Percentiles rank a stretch among this genome's conserved stretches.
These are phyloP conservation scores for Amorpha juglandis DNA, from an alignment of 2,888 invertebrate genomes.

Conservation along the genomic window DNA sequence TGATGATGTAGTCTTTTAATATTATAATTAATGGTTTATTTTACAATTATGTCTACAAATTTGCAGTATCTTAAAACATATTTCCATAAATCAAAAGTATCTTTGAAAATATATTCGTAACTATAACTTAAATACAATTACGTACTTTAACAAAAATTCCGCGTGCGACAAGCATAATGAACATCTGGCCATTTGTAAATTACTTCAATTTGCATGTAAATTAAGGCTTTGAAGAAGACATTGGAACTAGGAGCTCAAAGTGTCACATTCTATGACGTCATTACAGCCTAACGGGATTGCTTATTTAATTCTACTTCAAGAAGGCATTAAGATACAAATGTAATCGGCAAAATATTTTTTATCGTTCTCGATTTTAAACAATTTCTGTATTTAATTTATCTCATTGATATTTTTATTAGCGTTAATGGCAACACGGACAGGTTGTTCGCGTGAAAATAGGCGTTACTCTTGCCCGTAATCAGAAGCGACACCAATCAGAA, in stretches of 20 bases:
- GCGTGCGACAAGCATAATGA: slow-evolving; percentile 37
- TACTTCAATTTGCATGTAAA: slow-evolving; percentile 54
- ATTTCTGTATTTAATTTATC: too few relatives aligned
- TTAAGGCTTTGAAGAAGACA: slow-evolving; percentile 41
- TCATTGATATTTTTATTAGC: too few relatives aligned
- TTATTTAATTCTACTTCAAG: too few relatives aligned
- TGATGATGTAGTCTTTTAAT: too few relatives aligned
- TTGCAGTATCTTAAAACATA: not conserved
- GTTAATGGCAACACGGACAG: too few relatives aligned
- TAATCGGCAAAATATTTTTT: not conserved
- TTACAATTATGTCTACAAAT: too few relatives aligned
- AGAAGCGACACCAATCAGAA: too few relatives aligned
- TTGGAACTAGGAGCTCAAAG: slow-evolving; percentile 31
- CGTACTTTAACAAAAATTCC: slow-evolving; percentile 19
- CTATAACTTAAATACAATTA: slow-evolving; percentile 20
- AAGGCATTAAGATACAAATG: not conserved
- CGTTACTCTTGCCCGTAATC: too few relatives aligned
- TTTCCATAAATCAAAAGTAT: not conserved
- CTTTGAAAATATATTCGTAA: not conserved
- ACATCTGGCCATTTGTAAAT: slow-evolving; percentile 49
- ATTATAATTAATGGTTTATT: too few relatives aligned
- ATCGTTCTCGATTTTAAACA: too few relatives aligned
- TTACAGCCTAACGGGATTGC: slow-evolving; percentile 1
- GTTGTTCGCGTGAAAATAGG: too few relatives aligned
- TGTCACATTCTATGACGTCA: slow-evolving; percentile 28